phyloP scores from a whole-genome alignment of 2,888 invertebrate genomes.

The Actias luna region DNA sequence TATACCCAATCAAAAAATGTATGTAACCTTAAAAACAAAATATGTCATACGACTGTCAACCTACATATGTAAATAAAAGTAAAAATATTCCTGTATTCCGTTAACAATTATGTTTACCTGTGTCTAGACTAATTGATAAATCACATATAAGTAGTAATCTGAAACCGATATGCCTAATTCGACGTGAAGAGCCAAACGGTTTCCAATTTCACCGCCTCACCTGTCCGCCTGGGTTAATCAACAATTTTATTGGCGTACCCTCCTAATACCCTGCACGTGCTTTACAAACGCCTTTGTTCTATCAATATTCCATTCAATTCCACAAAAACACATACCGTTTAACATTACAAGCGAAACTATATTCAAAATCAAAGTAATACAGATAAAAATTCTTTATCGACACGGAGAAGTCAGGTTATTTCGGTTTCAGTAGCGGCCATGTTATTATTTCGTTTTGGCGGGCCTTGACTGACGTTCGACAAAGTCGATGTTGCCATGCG shows the following conservation, averaged over 20 bases:
- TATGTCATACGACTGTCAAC: no score
- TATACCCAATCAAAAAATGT: no score
- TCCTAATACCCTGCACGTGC: slow-evolving; percentile 74
- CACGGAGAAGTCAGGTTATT: slow-evolving; percentile 31
- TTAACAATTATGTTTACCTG: background rate
- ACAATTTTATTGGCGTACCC: slow-evolving; percentile 75
- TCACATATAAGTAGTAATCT: slow-evolving; percentile 30
- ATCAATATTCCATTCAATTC: slow-evolving; percentile 48
- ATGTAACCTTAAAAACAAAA: no score
- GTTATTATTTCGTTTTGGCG: slow-evolving; percentile 80
- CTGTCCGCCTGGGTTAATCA: slow-evolving; percentile 71
- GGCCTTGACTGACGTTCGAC: slow-evolving; percentile 73
- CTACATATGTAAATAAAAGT: no score
- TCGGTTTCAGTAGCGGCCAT: slow-evolving; percentile 37
- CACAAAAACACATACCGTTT: slow-evolving; percentile 30
- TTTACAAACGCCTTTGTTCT: slow-evolving; percentile 69
- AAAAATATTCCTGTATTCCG: background rate
- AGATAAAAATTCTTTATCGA: slow-evolving; percentile 28
- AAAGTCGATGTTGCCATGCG: slow-evolving; percentile 79
- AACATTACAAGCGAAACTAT: slow-evolving; percentile 25
- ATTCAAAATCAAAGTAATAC: slow-evolving; percentile 26
- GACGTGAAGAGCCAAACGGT: slow-evolving; percentile 73
- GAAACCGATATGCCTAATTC: slow-evolving; percentile 50
- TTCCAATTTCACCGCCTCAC: slow-evolving; percentile 75
- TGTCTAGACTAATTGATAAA: background rate